Evolutionary conservation across 2,113 vertebrate species (phyloP).

Genomic region (Halcyon malimbica): DNA sequence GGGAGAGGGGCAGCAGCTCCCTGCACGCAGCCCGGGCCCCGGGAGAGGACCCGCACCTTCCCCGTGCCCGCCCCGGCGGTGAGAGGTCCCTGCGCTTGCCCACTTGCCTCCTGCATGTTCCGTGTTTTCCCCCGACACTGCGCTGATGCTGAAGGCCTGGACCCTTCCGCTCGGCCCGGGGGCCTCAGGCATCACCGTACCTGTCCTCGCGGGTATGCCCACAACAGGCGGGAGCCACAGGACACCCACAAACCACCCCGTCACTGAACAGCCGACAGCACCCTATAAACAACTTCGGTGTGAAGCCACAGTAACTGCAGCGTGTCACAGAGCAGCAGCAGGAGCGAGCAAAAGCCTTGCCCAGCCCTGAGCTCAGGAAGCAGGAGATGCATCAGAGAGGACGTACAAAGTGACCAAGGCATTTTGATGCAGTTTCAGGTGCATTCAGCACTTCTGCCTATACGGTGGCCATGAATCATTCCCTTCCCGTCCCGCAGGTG

Average conservation of each 20-base stretch:
- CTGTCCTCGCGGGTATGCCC: not conserved
- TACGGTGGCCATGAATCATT: fast-evolving
- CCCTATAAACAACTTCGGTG: not conserved
- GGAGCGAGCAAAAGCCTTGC: not conserved
- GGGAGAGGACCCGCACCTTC: not conserved
- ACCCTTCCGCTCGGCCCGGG: not conserved
- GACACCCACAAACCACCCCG: not conserved
- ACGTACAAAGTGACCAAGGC: not conserved
- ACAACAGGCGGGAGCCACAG: not conserved
- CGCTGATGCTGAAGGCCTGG: not conserved
- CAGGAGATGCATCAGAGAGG: not conserved
- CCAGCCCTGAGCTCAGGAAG: not conserved
- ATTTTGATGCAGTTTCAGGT: not conserved
- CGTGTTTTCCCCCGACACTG: fast-evolving
- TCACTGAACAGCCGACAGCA: not conserved
- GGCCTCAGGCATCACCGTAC: no score
- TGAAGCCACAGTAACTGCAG: not conserved
- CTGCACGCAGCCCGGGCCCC: not conserved
- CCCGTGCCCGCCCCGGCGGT: not conserved
- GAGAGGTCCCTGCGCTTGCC: not conserved
- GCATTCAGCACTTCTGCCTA: not conserved
- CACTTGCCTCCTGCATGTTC: fast-evolving
- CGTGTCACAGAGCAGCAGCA: not conserved
- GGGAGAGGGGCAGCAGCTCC: no score
- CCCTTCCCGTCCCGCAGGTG: not conserved